A percentile compares a stretch with the other conserved stretches of the same genome.
phyloP scores from a whole-genome alignment of 2,113 vertebrate genomes.

The Lathamus discolor region DNA sequence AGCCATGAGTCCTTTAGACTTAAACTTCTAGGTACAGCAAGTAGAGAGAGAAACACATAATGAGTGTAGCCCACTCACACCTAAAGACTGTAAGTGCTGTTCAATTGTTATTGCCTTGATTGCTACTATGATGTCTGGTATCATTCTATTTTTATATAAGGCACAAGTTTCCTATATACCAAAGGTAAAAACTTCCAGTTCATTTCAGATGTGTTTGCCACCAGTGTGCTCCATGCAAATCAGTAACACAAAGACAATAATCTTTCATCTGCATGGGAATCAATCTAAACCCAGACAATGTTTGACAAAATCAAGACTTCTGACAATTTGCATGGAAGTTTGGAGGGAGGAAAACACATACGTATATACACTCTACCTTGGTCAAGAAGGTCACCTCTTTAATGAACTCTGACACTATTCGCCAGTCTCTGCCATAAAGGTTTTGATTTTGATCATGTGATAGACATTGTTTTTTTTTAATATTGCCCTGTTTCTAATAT shows the following conservation, averaged over 20 bases:
- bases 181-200: background rate
- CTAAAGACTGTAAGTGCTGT: background rate
- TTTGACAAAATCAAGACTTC: background rate
- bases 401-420: background rate
- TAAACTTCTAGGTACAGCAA: background rate
- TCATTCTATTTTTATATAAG: background rate
- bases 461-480: background rate
- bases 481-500: background rate
- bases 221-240: background rate
- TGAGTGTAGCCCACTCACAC: background rate
- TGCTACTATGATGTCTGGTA: background rate
- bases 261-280: background rate
- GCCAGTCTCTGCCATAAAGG: background rate
- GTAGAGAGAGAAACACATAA: background rate
- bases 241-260: background rate
- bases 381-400: background rate
- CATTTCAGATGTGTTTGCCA: background rate
- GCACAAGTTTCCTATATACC: background rate
- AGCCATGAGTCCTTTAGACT: background rate
- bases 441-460: background rate
- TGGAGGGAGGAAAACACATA: background rate
- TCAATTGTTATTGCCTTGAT: background rate
- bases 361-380: background rate
- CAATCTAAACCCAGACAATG: background rate
- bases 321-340: background rate